Evolutionary conservation across 1,140 invertebrate species (phyloP), one percentile per base, ranked within the genome.

Genomic region (Cheumatopsyche charites): DNA sequence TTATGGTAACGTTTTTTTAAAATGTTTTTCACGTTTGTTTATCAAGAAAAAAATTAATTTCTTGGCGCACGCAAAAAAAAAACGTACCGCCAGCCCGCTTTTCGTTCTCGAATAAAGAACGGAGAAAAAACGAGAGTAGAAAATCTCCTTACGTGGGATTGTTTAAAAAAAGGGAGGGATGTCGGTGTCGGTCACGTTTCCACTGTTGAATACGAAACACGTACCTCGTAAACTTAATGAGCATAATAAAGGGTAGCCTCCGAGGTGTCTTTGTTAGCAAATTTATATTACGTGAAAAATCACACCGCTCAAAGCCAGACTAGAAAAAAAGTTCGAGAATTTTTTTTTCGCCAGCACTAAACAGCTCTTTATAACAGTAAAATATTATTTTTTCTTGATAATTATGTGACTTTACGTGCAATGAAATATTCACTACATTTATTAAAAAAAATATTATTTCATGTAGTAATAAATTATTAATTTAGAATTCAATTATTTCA

Each of bases 161-260:
- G 66, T 68, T 68, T 55, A 36, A 68, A 68, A 25, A 58, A 12
- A 58, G 19, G 25, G 19, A 52, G 21, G 7, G 25, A 25, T 25
- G 21, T 58, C 41, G n/a, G 12, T 55, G 23, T 55, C 66, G 25
- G 66, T 68, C 66, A 68, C 66, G 66, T 68, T 43, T 42, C 21
- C 25, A 23, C 47, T 41, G 66, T 68, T 68, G 66, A 68, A 68
- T 29, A 58, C 66, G 36, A 68, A 68, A 68, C 66, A 68, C 66
- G 66, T 68, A 68, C 66, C 45, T 55, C 66, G 66, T 68, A 68
- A 68, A 68, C 66, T 68, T 68, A 68, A 68, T 68, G 66, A 55
- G 66, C 66, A 55, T 68, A 68, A 68, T 68, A 68, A 68, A 68
- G 43, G 66, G 66, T 68, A 43, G 49, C 42, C 66, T 68, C 23